Percentiles rank a stretch among this genome's conserved stretches.
Conservation (phyloP, 2,113 vertebrate species). For the Vidua macroura region DNA sequence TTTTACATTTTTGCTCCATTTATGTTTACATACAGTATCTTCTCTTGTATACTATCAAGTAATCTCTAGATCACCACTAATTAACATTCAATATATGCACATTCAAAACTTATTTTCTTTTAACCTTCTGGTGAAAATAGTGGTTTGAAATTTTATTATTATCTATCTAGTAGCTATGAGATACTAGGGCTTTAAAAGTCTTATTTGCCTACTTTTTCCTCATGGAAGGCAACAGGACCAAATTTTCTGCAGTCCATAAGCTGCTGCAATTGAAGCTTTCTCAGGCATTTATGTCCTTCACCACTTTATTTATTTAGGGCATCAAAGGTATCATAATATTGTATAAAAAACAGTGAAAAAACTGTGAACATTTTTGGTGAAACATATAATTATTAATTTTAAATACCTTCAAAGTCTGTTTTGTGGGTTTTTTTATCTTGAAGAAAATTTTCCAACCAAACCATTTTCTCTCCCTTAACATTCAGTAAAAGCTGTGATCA, state of each 20-base stretch:
- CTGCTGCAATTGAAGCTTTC: not conserved
- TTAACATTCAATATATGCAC: not conserved
- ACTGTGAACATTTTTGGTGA: not conserved
- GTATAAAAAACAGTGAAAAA: not conserved
- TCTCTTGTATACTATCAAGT: not conserved
- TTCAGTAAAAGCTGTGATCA: not conserved
- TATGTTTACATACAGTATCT: not conserved
- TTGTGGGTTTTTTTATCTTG: not conserved
- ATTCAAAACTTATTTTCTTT: not conserved
- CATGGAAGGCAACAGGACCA: rapidly evolving
- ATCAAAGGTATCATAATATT: not conserved
- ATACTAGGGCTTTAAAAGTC: not conserved
- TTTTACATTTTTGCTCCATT: not conserved
- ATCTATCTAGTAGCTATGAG: not conserved
- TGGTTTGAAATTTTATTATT: not conserved
- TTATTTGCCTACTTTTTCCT: not conserved
- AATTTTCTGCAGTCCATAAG: not conserved
- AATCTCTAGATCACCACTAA: not conserved
- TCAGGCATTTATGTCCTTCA: not conserved
- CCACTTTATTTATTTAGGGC: not conserved
- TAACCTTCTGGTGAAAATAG: not conserved
- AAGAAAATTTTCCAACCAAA: not conserved
- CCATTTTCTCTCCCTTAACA: rapidly evolving
- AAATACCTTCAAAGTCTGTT: not conserved
- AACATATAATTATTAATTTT: not conserved